phyloP scores from a whole-genome alignment of 2,113 vertebrate genomes.

The Castor canadensis region DNA sequence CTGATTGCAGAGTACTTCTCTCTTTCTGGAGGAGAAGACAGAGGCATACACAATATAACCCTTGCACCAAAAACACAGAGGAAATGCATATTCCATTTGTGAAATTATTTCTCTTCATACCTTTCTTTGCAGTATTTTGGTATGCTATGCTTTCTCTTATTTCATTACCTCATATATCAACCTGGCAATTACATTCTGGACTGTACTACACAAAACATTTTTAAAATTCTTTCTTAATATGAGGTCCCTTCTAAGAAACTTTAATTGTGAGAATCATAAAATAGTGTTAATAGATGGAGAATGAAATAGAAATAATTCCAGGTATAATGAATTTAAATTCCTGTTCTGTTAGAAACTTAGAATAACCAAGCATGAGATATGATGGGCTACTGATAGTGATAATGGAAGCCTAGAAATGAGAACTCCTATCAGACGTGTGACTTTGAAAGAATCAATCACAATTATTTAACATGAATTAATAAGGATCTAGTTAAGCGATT shows the following conservation, averaged over 20 bases:
- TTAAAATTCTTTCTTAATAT: not conserved
- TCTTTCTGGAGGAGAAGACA: not conserved
- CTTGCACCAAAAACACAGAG: not conserved
- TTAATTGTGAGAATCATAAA: not conserved
- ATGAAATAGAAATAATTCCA: not conserved
- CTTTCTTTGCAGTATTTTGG: not conserved
- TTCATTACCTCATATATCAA: not conserved
- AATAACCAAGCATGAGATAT: not conserved
- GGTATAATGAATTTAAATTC: not conserved
- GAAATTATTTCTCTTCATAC: not conserved
- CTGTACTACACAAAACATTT: no score
- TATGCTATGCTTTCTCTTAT: not conserved
- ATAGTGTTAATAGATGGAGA: not conserved
- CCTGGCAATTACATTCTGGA: not conserved
- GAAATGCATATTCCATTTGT: not conserved
- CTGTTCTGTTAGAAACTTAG: not conserved
- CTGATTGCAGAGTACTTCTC: not conserved
- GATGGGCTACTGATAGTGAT: rapidly evolving
- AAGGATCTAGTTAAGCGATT: not conserved
- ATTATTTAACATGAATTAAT: not conserved
- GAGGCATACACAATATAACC: not conserved
- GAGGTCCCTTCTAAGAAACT: not conserved
- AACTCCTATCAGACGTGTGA: not conserved
- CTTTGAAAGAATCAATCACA: not conserved
- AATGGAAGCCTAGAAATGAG: rapidly evolving